Percentiles rank a stretch among this genome's conserved stretches.
Conservation (phyloP, 2,113 vertebrate species). For the Podarcis cretensis region DNA sequence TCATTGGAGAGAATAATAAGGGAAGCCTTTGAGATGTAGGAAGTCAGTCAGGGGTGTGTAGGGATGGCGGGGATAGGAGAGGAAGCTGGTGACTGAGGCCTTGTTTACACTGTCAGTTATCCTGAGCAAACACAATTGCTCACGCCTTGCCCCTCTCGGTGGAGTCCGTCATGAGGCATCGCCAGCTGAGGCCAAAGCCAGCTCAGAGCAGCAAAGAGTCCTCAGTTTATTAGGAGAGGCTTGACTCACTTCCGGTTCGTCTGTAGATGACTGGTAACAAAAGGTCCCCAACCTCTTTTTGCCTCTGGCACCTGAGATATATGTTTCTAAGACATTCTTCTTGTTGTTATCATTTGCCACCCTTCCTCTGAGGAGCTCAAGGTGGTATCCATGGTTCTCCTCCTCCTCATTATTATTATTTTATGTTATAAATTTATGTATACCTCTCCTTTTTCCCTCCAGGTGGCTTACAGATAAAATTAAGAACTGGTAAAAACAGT, state of each 20-base stretch:
- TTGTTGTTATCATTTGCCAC: too few species aligned
- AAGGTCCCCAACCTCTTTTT: background rate
- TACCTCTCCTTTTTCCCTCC: too few species aligned
- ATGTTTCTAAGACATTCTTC: too few species aligned
- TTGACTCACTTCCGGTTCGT: background rate
- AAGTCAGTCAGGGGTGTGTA: background rate
- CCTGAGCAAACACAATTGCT: background rate
- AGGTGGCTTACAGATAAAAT: too few species aligned
- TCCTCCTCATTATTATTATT: too few species aligned
- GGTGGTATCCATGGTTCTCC: too few species aligned
- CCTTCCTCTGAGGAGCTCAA: too few species aligned
- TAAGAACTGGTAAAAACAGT: too few species aligned
- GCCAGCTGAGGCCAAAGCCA: background rate
- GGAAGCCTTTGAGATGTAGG: slow-evolving; percentile 3
- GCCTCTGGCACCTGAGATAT: background rate
- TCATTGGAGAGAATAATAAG: accelerated
- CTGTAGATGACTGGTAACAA: background rate
- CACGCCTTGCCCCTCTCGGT: background rate
- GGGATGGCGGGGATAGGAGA: background rate
- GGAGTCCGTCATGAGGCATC: background rate
- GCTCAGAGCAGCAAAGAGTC: too few species aligned
- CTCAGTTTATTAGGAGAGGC: background rate
- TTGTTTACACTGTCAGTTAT: background rate
- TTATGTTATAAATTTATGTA: too few species aligned
- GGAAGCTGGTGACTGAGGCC: background rate